Evolutionary conservation across 2,888 invertebrate genomes (phyloP), one percentile per base, ranked within the genome.

Genomic region (Acanthococcus lagerstroemiae): DNA sequence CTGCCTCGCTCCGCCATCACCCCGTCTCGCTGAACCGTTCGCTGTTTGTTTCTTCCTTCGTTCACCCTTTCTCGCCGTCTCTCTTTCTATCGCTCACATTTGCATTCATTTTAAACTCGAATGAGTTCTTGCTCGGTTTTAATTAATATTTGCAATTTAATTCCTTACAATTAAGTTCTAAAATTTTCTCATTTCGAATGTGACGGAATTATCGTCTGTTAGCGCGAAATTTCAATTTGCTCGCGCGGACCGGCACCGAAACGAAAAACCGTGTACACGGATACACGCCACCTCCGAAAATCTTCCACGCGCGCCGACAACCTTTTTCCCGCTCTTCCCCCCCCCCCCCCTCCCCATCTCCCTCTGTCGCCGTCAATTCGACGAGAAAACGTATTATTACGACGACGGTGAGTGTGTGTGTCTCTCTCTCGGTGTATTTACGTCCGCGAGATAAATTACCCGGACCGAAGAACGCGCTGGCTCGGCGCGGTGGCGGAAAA

Each of bases 111-210:
- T 63, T 37, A 52, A 54, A 52, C 63, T 37, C 30, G 63, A n/a
- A n/a, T n/a, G n/a, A 63, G 50, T 37, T 37, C 37, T 37, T 24
- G 54, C 63, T 52, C 24, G 37, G 63, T 37, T 63, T 63, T 63
- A 63, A 63, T 54, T 63, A 54, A 63, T 63, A 63, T 63, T 63
- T 63, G 63, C 63, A 63, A 63, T 63, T 63, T 63, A 63, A 63
- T 63, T 63, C 63, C 63, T 63, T 63, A 54, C 63, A 63, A 63
- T 63, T 63, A 63, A 63, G 63, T 63, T 54, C 44, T 63, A 22
- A 63, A 63, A 63, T 63, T 63, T 63, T 63, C 63, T 63, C 63
- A 63, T 63, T 52, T 54, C 63, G 63, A 63, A 63, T 63, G 63
- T 63, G 63, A 63, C 63, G 63, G 63, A 63, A 63, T 63, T 63